A percentile compares a stretch with the other conserved stretches of the same genome.
These are phyloP conservation scores for Papilio polytes DNA, from an alignment of 1,140 invertebrate genomes.

Conservation along the genomic window DNA sequence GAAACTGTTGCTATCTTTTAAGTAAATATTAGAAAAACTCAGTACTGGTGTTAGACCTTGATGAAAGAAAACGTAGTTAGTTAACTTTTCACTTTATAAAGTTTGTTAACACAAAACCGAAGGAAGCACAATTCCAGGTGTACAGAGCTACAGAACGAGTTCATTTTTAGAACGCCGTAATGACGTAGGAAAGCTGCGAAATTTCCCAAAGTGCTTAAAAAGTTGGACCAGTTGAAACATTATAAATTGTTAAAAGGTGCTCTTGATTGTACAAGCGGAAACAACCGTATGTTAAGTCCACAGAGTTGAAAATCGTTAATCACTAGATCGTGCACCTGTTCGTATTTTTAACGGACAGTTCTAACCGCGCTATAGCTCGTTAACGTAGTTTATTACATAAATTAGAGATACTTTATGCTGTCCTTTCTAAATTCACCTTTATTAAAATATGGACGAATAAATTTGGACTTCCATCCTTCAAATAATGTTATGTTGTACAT, in stretches of 20 bases:
- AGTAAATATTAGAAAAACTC: neutral
- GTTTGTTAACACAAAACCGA: constrained; percentile 9
- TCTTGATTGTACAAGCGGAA: neutral
- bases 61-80: neutral
- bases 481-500: neutral
- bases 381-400: constrained; percentile 22
- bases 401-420: neutral
- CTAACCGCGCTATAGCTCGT: constrained; percentile 5
- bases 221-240: constrained; percentile 23
- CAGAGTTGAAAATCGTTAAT: neutral
- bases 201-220: constrained; percentile 24
- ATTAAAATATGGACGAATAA: neutral
- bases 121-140: neutral
- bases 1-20: too few relatives aligned
- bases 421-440: neutral
- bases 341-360: constrained; percentile 19
- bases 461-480: neutral
- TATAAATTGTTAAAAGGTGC: constrained; percentile 28
- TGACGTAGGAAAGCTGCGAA: constrained; percentile 22
- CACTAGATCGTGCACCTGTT: neutral
- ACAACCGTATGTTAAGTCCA: neutral
- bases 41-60: too few relatives aligned
- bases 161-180: constrained; percentile 22
- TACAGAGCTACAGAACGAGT: constrained; percentile 18
- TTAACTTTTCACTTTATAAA: neutral